phyloP scores from a whole-genome alignment of 2,113 vertebrate genomes.

The Halcyon senegalensis region DNA sequence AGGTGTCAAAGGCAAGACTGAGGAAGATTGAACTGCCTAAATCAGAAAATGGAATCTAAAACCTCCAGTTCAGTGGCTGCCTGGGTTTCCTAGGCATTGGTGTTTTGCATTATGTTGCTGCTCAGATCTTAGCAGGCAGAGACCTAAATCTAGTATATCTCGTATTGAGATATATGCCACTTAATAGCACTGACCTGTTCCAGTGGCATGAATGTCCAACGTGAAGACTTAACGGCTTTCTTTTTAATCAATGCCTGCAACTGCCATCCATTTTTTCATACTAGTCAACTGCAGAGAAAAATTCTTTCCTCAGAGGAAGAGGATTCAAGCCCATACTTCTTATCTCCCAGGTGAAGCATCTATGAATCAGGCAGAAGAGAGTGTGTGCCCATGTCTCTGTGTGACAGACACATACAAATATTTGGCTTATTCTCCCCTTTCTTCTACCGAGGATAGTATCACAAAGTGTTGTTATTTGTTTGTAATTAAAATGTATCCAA shows the following conservation, averaged over 20 bases:
- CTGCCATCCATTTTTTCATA: not conserved
- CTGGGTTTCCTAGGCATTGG: not conserved
- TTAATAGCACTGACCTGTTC: not conserved
- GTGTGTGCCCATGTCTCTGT: not conserved
- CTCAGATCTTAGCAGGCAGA: not conserved
- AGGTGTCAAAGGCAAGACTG: not conserved
- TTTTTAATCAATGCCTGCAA: not conserved
- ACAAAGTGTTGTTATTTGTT: not conserved
- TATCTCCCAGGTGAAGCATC: not conserved
- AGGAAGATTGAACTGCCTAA: not conserved
- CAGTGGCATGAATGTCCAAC: not conserved
- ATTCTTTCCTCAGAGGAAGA: not conserved
- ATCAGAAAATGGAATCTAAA: slow-evolving; percentile 38
- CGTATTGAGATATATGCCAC: not conserved
- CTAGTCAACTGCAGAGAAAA: not conserved
- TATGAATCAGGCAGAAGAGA: not conserved
- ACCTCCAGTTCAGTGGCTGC: not conserved
- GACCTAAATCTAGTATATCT: not conserved
- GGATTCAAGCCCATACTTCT: not conserved
- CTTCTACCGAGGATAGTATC: not conserved
- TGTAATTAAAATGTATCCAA: not conserved
- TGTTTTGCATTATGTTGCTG: not conserved
- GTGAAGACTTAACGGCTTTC: not conserved
- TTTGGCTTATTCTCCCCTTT: not conserved
- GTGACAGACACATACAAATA: not conserved